Base-by-base conservation (phyloP, 2,888 invertebrate genomes). In the Anoncus sp. region DNA sequence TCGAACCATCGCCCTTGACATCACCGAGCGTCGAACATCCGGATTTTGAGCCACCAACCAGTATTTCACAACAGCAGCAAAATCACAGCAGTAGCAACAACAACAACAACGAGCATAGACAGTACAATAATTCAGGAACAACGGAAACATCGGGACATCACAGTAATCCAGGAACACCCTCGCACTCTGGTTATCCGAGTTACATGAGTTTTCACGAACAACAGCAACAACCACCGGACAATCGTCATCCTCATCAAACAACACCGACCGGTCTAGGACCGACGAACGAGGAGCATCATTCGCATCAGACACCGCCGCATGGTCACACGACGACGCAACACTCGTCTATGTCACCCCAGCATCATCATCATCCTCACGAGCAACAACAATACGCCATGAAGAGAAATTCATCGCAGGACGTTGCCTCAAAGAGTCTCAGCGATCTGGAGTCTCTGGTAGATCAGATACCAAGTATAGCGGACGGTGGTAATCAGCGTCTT, bases 371-470 rank as follows among this genome's bases (percentile, higher is more conserved):
- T 81, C 88, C 89, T 0, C 90, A 90, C 80, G 88, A 89, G 0
- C 90, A 90, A 81, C 90, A 90, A 60, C 90, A 90, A 73, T 91
- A 90, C 79, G 87, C 85, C 3, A 87, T 90, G 65, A 91, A 91
- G 77, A 87, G 89, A 73, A 88, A 84, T 65, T 79, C 86, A 16
- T 88, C 89, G 47, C 95, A 95, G 87, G 97, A 97, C 92, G 96
- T 97, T 40, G 94, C 97, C n/a, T 95, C 96, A 31, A 97, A 97
- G 90, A 96, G 96, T 85, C 92, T 97, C 59, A 97, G 97, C 18
- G 97, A 97, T 20, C 93, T 97, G 57, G 97, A 97, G 91, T 97
- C 97, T 49, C 93, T 97, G 59, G 97, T 97, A 81, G 97, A 97
- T 92, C 97, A 97, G 93, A 97, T 97, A 91, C 97, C 97, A 63